Conservation (phyloP, 1,140 invertebrate species). For the Macrotrachela quadricornifera region DNA sequence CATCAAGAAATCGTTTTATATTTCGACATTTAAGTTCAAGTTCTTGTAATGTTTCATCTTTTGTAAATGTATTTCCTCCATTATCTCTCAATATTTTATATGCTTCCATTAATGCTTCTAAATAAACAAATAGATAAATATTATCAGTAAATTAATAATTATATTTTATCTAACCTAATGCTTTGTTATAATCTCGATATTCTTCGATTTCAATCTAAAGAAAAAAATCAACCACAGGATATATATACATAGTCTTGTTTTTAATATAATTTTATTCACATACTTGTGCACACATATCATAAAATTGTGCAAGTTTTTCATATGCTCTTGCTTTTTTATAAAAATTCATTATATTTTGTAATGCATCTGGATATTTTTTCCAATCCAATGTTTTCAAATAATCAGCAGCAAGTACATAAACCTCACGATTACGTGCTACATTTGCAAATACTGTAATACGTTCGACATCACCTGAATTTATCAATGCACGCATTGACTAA, state of each 20-base stretch:
- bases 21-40: not conserved
- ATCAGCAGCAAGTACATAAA: slow-evolving; percentile 79
- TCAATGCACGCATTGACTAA: slow-evolving; percentile 64
- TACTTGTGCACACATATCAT: slow-evolving; percentile 74
- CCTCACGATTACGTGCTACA: slow-evolving; percentile 68
- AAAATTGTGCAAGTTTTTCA: slow-evolving; percentile 71
- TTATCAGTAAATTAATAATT: slow-evolving; percentile 24
- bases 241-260: too few relatives aligned
- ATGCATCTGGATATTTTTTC: slow-evolving; percentile 61
- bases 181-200: slow-evolving; percentile 82
- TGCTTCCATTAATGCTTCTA: slow-evolving; percentile 55
- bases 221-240: too few relatives aligned
- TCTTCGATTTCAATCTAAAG: slow-evolving; percentile 48
- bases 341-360: slow-evolving; percentile 76
- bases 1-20: slow-evolving; percentile 30
- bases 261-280: slow-evolving; percentile 26
- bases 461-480: slow-evolving; percentile 87
- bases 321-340: slow-evolving; percentile 77
- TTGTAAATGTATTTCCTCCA: not conserved
- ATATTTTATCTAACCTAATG: slow-evolving; percentile 65
- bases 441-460: slow-evolving; percentile 89
- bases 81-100: not conserved
- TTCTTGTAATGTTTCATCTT: not conserved
- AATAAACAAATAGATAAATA: not conserved
- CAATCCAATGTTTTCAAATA: slow-evolving; percentile 81